Conservation (phyloP, 2,113 vertebrate genomes). For the Caracal caracal region DNA sequence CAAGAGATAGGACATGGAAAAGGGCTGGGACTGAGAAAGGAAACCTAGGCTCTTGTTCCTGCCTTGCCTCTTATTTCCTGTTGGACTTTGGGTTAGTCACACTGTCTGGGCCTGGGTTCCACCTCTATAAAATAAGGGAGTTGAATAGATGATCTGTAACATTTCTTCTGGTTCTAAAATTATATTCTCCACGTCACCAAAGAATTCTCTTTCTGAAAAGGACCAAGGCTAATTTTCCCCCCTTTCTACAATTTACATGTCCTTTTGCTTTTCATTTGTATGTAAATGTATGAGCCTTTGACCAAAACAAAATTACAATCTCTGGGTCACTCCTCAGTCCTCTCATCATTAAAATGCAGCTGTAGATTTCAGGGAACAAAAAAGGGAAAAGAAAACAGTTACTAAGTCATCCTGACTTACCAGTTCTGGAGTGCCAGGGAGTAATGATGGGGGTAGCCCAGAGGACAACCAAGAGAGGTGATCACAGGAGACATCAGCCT, state of each 20-base stretch:
- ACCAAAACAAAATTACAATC: conserved; percentile 69
- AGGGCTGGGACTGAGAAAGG: neutral
- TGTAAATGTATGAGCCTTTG: conserved; percentile 70
- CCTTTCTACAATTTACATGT: conserved; percentile 57
- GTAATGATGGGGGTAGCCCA: neutral
- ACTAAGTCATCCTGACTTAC: neutral
- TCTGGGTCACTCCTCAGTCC: conserved; percentile 31
- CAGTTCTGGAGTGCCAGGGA: neutral
- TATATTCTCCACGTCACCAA: neutral
- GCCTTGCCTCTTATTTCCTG: neutral
- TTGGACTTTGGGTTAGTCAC: neutral
- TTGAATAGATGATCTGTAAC: neutral
- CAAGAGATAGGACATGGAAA: neutral
- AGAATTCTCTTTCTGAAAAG: conserved; percentile 53
- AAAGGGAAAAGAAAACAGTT: neutral
- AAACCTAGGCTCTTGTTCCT: neutral
- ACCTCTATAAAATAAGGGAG: neutral
- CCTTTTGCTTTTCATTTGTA: conserved; percentile 61
- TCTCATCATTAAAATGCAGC: conserved; percentile 58
- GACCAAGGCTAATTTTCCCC: conserved; percentile 13
- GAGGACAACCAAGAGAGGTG: neutral
- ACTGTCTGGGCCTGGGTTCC: neutral
- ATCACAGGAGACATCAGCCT: neutral
- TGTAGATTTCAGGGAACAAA: conserved; percentile 30
- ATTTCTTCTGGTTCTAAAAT: neutral